A percentile compares a stretch with the other conserved stretches of the same genome.
Conservation (phyloP, 2,888 invertebrate species). For the Cantharis lateralis region DNA sequence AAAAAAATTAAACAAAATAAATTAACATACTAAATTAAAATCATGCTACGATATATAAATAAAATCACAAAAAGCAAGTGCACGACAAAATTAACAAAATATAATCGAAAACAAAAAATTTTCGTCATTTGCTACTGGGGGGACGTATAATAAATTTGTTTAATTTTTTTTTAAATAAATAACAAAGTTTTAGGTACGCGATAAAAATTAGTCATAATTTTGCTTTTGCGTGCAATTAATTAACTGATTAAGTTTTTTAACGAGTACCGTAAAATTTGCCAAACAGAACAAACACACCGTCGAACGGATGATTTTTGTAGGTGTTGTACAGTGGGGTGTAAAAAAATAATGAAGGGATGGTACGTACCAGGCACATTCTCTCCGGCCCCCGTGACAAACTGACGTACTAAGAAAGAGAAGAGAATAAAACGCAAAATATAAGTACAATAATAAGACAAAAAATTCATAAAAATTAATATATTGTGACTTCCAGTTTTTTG, state of each 20-base stretch:
- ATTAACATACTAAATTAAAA: conserved; percentile 41
- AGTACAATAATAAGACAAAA: conserved; percentile 57
- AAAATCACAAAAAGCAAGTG: conserved; percentile 32
- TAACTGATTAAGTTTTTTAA: conserved; percentile 12
- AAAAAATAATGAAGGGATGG: conserved; percentile 52
- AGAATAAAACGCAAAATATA: conserved; percentile 58
- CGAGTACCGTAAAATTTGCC: conserved; percentile 36
- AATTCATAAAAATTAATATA: conserved; percentile 37
- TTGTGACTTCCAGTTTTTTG: conserved; percentile 25
- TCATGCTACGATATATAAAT: conserved; percentile 55
- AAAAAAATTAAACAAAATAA: conserved; percentile 29
- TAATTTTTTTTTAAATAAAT: conserved; percentile 11
- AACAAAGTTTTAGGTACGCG: conserved; percentile 19
- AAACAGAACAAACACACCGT: conserved; percentile 56
- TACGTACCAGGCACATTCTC: conserved; percentile 60
- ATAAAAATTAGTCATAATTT: conserved; percentile 20
- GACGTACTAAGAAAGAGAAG: conserved; percentile 60
- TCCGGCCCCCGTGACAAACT: conserved; percentile 60
- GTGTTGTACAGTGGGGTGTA: conserved; percentile 55
- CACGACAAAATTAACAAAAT: conserved; percentile 35
- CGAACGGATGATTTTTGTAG: conserved; percentile 50
- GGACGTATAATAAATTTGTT: conserved; percentile 35
- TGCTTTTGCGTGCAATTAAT: not conserved
- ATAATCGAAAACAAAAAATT: conserved; percentile 37
- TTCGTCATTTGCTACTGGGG: conserved; percentile 55